Percentiles rank a stretch among this genome's conserved stretches.
Conservation (phyloP, 2,888 invertebrate species). For the Idaea straminata region DNA sequence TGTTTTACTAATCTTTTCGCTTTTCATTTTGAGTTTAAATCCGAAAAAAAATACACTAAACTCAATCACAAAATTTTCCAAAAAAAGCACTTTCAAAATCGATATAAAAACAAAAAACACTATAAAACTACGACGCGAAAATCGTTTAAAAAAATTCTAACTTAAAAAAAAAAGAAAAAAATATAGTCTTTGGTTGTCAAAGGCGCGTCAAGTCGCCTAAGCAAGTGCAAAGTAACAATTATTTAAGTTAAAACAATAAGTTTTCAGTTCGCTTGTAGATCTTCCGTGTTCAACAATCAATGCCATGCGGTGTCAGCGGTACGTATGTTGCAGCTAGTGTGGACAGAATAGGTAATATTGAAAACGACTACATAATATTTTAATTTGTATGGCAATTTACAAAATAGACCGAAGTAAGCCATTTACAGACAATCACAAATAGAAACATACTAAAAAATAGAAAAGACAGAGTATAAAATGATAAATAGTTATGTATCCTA, state of each 20-base stretch:
- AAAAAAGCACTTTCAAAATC: slow-evolving; percentile 18
- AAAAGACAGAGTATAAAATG: too few species aligned
- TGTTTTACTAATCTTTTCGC: slow-evolving; percentile 22
- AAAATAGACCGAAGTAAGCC: too few species aligned
- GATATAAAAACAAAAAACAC: slow-evolving; percentile 14
- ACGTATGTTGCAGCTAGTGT: neutral
- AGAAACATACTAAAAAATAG: too few species aligned
- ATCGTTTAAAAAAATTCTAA: neutral
- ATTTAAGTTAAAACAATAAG: slow-evolving; percentile 12
- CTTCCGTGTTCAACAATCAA: neutral
- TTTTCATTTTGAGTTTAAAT: slow-evolving; percentile 24
- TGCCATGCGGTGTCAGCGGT: neutral
- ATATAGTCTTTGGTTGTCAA: neutral
- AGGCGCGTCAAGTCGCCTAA: neutral
- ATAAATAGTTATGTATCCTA: too few species aligned
- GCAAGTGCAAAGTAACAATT: slow-evolving; percentile 7
- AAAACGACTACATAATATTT: neutral
- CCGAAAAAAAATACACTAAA: slow-evolving; percentile 11
- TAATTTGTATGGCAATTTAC: too few species aligned
- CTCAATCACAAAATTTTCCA: slow-evolving; percentile 11
- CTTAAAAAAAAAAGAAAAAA: neutral
- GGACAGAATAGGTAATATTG: neutral
- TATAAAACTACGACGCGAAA: slow-evolving; percentile 3
- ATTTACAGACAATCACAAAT: too few species aligned
- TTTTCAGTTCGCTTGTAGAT: neutral